phyloP scores from a whole-genome alignment of 2,797 vertebrate species.

The Stomatorhinus walkeri region DNA sequence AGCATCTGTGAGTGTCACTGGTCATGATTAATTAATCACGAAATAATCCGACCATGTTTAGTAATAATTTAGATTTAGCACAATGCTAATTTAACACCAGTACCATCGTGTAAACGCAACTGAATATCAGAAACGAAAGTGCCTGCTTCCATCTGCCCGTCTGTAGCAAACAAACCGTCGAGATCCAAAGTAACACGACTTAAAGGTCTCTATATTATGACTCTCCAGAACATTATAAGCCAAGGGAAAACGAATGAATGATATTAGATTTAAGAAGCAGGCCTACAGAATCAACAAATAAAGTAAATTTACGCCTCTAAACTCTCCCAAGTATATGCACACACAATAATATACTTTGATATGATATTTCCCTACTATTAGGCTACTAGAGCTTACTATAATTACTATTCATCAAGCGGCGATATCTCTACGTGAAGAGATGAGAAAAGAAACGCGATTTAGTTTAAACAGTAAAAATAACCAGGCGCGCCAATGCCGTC shows the following conservation, averaged over 20 bases:
- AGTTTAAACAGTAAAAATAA: not conserved
- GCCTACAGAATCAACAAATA: not conserved
- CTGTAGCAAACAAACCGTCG: not conserved
- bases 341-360: not conserved
- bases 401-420: not conserved
- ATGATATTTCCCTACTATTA: not conserved
- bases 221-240: not conserved
- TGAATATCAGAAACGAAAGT: not conserved
- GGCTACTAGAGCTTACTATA: not conserved
- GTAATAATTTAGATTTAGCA: not conserved
- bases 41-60: not conserved
- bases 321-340: not conserved
- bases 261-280: not conserved
- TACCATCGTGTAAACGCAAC: not conserved
- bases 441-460: not conserved
- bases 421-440: not conserved
- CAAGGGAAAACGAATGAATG: not conserved
- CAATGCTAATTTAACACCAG: not conserved
- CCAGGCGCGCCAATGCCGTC: not conserved
- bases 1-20: not conserved
- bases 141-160: not conserved
- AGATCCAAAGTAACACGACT: not conserved
- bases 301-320: not conserved
- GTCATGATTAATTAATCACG: constrained; percentile 4
- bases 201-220: not conserved